These are phyloP conservation scores for Aleiodes testaceus DNA, from an alignment of 2,888 invertebrate species.

Conservation along the genomic window DNA sequence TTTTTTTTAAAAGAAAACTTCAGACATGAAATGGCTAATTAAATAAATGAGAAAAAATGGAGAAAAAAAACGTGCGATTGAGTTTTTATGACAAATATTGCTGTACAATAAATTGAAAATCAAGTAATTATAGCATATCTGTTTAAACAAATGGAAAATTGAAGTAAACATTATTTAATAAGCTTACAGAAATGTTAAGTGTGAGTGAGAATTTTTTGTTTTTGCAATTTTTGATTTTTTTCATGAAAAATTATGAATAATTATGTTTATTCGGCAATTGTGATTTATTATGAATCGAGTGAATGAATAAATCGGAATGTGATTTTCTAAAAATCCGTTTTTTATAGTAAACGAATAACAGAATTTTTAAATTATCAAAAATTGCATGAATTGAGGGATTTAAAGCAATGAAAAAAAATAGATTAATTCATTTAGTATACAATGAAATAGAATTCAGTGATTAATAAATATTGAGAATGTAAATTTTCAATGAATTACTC, in stretches of 20 bases:
- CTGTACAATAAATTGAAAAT: conserved; percentile 62
- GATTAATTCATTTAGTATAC: background rate
- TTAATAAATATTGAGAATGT: background rate
- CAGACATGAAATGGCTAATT: conserved; percentile 35
- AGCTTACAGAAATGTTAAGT: conserved; percentile 44
- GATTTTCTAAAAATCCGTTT: conserved; percentile 10
- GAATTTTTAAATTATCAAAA: too few relatives aligned
- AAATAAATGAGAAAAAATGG: conserved; percentile 14
- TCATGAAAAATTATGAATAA: too few relatives aligned
- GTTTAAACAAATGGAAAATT: conserved; percentile 51
- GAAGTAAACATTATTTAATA: conserved; percentile 40
- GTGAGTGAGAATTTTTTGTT: conserved; percentile 9
- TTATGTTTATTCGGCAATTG: background rate
- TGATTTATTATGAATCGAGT: conserved; percentile 9
- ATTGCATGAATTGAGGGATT: too few relatives aligned
- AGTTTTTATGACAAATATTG: conserved; percentile 53
- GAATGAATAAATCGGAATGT: background rate
- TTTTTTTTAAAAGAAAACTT: too few relatives aligned
- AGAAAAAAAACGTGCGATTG: conserved; percentile 44
- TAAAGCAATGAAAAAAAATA: too few relatives aligned
- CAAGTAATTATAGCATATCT: conserved; percentile 63
- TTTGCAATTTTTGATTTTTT: background rate
- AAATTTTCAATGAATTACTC: conserved; percentile 4
- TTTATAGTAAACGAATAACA: too few relatives aligned
- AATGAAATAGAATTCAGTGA: conserved; percentile 26